Evolutionary conservation across 2,888 invertebrate species (phyloP), one percentile per base, ranked within the genome.

Genomic region (Alitta virens): DNA sequence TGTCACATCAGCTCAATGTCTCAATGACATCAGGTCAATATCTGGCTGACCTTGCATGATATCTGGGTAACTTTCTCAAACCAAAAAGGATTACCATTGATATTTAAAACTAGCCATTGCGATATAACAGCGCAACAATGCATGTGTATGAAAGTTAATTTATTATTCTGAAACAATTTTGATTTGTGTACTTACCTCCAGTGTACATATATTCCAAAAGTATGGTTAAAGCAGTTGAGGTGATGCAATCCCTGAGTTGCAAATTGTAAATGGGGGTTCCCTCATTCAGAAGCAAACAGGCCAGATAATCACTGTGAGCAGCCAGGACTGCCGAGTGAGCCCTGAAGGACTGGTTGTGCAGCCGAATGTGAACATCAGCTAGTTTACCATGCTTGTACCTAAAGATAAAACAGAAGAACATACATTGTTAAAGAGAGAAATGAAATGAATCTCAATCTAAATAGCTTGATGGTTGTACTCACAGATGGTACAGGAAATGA

Each of bases 261-360:
- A 46, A n/a, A 18, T 46, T 3, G n/a, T 46, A 21, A 7, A 46
- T 16, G n/a, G 46, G 46, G 21, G 21, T 21, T 21, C 21, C 21
- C 7, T 46, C 46, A 18, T 46, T n/a, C 21, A 46, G 3, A 21
- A 46, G 46, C 18, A 46, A 21, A 7, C 18, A n/a, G 7, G 46
- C 46, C n/a, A 46, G n/a, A n/a, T 46, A 21, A 46, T n/a, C 18
- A 46, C 46, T 46, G 46, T 46, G 46, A 46, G 46, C 46, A 46
- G 46, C 46, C 7, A 46, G n/a, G 46, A 46, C n/a, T 18, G 46
- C n/a, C 7, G 46, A 46, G 46, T 46, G 46, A 46, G 46, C 46
- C n/a, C n/a, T 46, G 46, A 46, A 46, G 18, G 46, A 12, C 7
- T 5, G n/a, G n/a, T 21, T 46, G 46, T n/a, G 9, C 5, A 46